Evolutionary conservation across 2,888 invertebrate species (phyloP), one percentile per base, ranked within the genome.

Genomic region (Nomada lathburiana): DNA sequence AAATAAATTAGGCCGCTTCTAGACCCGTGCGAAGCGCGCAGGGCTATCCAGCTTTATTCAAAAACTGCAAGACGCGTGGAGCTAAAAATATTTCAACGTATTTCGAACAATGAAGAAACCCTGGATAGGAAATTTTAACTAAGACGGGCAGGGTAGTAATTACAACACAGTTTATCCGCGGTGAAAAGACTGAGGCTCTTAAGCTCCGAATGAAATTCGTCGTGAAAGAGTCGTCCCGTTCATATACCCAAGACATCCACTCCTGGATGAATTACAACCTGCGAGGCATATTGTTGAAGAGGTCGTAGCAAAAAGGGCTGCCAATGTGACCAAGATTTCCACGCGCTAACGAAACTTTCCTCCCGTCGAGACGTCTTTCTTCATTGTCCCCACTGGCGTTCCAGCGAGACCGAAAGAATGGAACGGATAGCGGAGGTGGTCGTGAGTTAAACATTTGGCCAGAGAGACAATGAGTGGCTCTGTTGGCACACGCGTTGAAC

Each of bases 381-480:
- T 88, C 90, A 89, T 90, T 89, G 90, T 90, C 85, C 36, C 87
- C 80, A 88, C 88, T 82, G 87, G 83, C 79, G 80, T 85, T 86
- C 87, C 79, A 74, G 77, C 71, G 65, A 42, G 85, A 72, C 20
- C 29, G 74, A 80, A 86, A 88, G 84, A 82, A 81, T 77, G 64
- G 47, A 67, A 63, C 47, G 76, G 82, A 84, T 79, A 62, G 64
- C 52, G 50, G 80, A 64, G 83, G 63, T 76, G 73, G 88, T 79
- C 76, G 82, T 85, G 88, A 89, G 90, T 90, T 90, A 90, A 90
- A 90, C 89, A 89, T 90, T 90, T 83, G 87, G 70, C 63, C 29
- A 79, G 83, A 79, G 83, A 83, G 89, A 90, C 90, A 90, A 90
- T 90, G 86, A 81, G 79, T 75, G 76, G 69, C 77, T 77, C 84